Evolutionary conservation across 2,113 vertebrate genomes (phyloP), one percentile per base, ranked within the genome.

Genomic region (Channa maculata): DNA sequence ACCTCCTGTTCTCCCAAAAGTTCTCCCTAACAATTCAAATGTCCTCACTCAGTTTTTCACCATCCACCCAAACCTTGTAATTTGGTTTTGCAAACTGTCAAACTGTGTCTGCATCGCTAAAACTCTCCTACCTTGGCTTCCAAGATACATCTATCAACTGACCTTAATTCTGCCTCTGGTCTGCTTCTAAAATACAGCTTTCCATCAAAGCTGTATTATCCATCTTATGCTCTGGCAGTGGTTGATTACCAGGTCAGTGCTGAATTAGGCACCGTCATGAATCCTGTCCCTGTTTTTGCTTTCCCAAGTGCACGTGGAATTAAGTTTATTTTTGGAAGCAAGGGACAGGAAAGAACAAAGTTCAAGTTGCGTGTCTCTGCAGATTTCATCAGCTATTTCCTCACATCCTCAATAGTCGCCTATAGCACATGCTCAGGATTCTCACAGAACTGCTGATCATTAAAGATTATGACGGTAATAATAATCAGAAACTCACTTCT

Each of bases 401-500:
- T 72, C 74, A 48, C 79, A 52, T 81, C 33, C 53, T 34, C 67
- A 1, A 39, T 33, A 68, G 11, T 14, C 58, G 36, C 34, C 36
- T 43, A 45, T 54, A 60, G 58, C 77, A 66, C 8, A 65, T 58
- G 78, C 53, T 51, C 59, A 12, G 48, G 3, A 69, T 44, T 34
- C n/a, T 7, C 11, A 46, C 52, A 54, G 13, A 73, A 0, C 5
- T 53, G 59, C 43, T 37, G 57, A 64, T 14, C 24, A 24, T 24
- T 51, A 43, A 72, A 59, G 33, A 79, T 39, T 8, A n/a, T 44
- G 14, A 36, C 3, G 10, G 8, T 49, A 53, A 46, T 24, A 46
- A 43, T 59, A 4, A 51, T n/a, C 0, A 0, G 12, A 33, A 6
- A 88, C 96, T 96, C 94, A 99, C 98, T 97, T 98, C 92, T 99